phyloP scores from a whole-genome alignment of 2,888 invertebrate genomes.

The Pandemis cinnamomeana region DNA sequence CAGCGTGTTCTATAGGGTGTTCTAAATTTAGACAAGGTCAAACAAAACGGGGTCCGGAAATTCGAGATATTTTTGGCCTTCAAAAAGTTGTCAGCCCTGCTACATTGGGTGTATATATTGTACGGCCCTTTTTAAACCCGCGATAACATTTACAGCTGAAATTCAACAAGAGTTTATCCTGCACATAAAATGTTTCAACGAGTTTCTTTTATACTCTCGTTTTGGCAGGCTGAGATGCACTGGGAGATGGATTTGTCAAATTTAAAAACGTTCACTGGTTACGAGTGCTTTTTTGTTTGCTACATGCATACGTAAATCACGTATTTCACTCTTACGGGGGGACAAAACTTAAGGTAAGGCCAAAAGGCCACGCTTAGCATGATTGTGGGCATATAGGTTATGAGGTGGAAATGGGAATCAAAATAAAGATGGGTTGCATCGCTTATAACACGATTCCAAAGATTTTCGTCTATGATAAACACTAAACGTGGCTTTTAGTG shows the following conservation, averaged over 20 bases:
- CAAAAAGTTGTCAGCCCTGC: neutral
- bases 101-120: constrained; percentile 8
- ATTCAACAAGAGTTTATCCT: constrained; percentile 46
- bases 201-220: constrained; percentile 29
- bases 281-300: no score
- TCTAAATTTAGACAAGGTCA: neutral
- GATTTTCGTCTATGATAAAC: no score
- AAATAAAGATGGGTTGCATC: no score
- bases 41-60: neutral
- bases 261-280: no score
- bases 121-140: constrained; percentile 19
- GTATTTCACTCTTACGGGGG: no score
- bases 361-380: no score
- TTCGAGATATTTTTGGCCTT: neutral
- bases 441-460: no score
- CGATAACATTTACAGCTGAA: constrained; percentile 36
- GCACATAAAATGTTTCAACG: constrained; percentile 48
- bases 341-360: no score
- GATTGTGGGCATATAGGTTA: no score
- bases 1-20: neutral
- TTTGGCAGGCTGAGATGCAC: neutral
- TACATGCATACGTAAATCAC: no score
- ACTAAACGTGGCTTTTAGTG: no score
- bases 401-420: no score
- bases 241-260: neutral